Evolutionary conservation across 2,888 invertebrate species (phyloP).

Genomic region (Fragum fragum): DNA sequence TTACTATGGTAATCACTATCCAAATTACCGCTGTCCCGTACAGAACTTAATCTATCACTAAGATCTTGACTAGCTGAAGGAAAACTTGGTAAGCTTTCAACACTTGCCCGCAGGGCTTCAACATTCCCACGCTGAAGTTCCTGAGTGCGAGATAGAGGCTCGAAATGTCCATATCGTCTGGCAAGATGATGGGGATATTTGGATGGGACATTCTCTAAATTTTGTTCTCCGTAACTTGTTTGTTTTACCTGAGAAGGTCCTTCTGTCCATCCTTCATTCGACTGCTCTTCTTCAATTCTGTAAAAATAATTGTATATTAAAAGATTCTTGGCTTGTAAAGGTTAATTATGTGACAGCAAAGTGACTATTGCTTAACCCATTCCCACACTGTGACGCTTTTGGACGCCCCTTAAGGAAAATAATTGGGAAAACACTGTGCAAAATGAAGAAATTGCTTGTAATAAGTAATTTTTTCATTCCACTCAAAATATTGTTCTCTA

Average conservation of each 20-base stretch:
- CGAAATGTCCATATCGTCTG: slow-evolving; percentile 37
- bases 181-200: slow-evolving; percentile 27
- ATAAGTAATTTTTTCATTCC: not conserved
- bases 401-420: too few relatives aligned
- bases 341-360: too few relatives aligned
- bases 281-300: slow-evolving; percentile 26
- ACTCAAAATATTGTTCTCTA: too few relatives aligned
- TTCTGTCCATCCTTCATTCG: not conserved
- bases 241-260: not conserved
- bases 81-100: slow-evolving; percentile 59
- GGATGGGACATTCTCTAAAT: not conserved
- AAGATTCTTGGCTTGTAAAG: too few relatives aligned
- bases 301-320: too few relatives aligned
- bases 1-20: slow-evolving; percentile 67
- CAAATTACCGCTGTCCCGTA: slow-evolving; percentile 49
- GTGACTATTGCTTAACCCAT: too few relatives aligned
- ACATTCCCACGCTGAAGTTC: slow-evolving; percentile 53
- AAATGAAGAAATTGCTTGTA: not conserved
- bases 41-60: slow-evolving; percentile 37
- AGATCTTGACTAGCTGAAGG: slow-evolving; percentile 34
- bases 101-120: slow-evolving; percentile 47
- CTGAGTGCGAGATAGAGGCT: slow-evolving; percentile 58
- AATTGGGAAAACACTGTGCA: too few relatives aligned
- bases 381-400: too few relatives aligned
- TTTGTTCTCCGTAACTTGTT: not conserved